Percentiles rank a stretch among this genome's conserved stretches.
phyloP scores from a whole-genome alignment of 2,797 vertebrate species.

The Arnoldichthys spilopterus region DNA sequence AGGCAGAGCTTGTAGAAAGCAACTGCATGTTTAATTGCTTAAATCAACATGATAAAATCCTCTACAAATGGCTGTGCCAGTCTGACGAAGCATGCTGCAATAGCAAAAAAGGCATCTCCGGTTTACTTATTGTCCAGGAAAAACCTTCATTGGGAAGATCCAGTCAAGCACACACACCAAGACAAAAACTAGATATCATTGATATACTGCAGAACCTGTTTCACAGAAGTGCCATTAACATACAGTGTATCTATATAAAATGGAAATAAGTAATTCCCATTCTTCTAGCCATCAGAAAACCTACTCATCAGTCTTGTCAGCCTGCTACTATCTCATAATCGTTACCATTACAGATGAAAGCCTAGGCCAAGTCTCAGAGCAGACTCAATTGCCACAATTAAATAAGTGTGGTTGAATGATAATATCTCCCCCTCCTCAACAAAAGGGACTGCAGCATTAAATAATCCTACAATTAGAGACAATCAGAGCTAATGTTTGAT shows the following conservation, averaged over 20 bases:
- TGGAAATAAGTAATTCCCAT: constrained; percentile 52
- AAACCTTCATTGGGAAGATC: constrained; percentile 72
- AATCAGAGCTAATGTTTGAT: constrained; percentile 80
- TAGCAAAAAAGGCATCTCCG: constrained; percentile 68
- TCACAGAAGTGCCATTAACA: constrained; percentile 41
- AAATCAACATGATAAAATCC: constrained; percentile 82
- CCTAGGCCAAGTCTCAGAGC: constrained; percentile 77
- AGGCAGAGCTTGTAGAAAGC: constrained; percentile 74
- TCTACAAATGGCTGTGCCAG: constrained; percentile 75
- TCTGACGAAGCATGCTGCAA: constrained; percentile 73
- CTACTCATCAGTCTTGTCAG: constrained; percentile 65
- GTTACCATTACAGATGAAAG: constrained; percentile 87
- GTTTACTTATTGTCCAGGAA: constrained; percentile 71
- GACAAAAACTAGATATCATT: constrained; percentile 50
- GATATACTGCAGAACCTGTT: neutral
- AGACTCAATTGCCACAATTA: constrained; percentile 86
- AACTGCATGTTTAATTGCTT: constrained; percentile 86
- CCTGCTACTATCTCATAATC: constrained; percentile 82
- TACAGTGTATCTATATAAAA: constrained; percentile 43
- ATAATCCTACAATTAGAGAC: constrained; percentile 86
- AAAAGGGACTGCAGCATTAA: constrained; percentile 77
- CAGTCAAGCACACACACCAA: constrained; percentile 66
- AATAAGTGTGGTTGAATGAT: constrained; percentile 87
- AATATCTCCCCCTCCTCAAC: constrained; percentile 82
- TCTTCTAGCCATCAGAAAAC: constrained; percentile 73